Base-by-base conservation (phyloP, 2,888 invertebrate genomes). In the Parnassius glacialis region DNA sequence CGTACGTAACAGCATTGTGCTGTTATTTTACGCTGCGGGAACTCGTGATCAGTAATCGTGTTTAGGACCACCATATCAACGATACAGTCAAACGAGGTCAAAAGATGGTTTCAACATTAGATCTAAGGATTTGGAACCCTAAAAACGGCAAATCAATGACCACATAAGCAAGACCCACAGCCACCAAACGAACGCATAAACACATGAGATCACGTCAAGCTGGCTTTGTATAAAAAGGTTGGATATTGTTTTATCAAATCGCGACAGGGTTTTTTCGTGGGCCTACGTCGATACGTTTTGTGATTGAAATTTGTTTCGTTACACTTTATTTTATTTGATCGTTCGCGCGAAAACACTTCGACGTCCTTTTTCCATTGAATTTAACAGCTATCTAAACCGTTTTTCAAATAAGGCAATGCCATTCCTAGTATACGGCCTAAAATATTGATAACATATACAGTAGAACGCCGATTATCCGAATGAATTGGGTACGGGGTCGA, bases 281-380 rank as follows among this genome's bases (percentile, higher is more conserved):
- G 47, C 69, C 67, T 64, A 66, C 16, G 62, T 67, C 70, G 70
- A 75, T 80, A 80, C 78, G 78, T 78, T 78, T 76, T 66, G 61
- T 74, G 82, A 84, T 85, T 84, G 85, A 85, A 86, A 85, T 84
- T 83, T 84, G 84, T 82, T 83, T 75, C 74, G 78, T 69, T 75
- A 76, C 76, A 70, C 75, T 82, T 85, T 84, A 84, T 85, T 86
- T 83, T 84, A 86, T 86, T 84, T 81, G 76, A 74, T 77, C 69
- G 72, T 68, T 71, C 71, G 67, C 62, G 67, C 74, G 74, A 78
- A 77, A 75, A 76, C 58, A 60, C 54, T 64, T 59, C 62, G 62
- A 69, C 63, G 66, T 59, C 55, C 41, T 61, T 54, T 52, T 57
- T 61, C 13, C 41, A 51, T 59, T 47, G 45, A 62, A 59, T 52